Evolutionary conservation across 2,888 invertebrate genomes (phyloP).

Genomic region (Leptura quadrifasciata): DNA sequence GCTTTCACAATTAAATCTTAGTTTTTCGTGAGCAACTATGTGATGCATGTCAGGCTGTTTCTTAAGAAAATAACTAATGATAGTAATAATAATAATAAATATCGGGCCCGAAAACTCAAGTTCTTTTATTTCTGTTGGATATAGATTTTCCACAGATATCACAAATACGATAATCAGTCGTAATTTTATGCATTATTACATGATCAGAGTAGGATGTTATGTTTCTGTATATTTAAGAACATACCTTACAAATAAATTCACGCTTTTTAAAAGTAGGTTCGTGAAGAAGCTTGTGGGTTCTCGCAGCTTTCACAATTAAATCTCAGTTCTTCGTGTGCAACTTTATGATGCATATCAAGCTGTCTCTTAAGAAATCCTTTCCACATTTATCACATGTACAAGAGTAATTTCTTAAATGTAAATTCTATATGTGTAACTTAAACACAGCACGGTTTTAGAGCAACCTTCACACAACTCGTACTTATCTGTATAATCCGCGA

Average conservation of each 20-base stretch:
- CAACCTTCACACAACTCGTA: conserved; percentile 57
- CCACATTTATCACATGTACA: conserved; percentile 26
- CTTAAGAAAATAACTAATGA: too few relatives aligned
- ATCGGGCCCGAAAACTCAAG: too few relatives aligned
- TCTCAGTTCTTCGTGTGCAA: conserved; percentile 54
- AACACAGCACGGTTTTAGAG: conserved; percentile 34
- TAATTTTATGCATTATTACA: conserved; percentile 55
- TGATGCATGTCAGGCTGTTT: too few relatives aligned
- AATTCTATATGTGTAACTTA: conserved; percentile 4
- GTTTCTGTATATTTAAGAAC: conserved; percentile 50
- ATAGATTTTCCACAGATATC: conserved; percentile 61
- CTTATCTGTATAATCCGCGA: conserved; percentile 43
- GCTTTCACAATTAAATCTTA: too few relatives aligned
- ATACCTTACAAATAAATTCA: conserved; percentile 55
- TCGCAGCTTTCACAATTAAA: conserved; percentile 59
- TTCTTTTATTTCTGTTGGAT: conserved; percentile 45
- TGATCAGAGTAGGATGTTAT: conserved; percentile 55
- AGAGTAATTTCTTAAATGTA: conserved; percentile 16
- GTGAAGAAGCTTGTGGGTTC: conserved; percentile 57
- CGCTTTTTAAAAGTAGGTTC: conserved; percentile 55
- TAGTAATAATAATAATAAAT: too few relatives aligned
- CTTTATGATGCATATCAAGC: conserved; percentile 56
- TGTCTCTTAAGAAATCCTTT: conserved; percentile 26
- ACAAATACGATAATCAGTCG: conserved; percentile 55
- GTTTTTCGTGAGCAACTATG: too few relatives aligned